These are phyloP conservation scores for Pogonocichla stellata DNA, from an alignment of 2,113 vertebrate species.

Conservation along the genomic window DNA sequence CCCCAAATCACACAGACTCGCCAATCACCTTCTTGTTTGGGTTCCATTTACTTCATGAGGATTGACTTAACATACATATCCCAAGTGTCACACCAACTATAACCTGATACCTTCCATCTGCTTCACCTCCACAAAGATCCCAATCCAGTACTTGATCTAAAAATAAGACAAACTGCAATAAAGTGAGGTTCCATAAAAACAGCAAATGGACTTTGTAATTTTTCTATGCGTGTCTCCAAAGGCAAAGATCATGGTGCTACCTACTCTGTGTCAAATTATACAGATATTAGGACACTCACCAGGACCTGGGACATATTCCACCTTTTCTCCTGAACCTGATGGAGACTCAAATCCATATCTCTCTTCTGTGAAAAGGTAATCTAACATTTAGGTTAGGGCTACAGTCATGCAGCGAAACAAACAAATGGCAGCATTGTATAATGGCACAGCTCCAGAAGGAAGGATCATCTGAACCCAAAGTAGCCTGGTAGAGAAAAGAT, in stretches of 20 bases:
- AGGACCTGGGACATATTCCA: not conserved
- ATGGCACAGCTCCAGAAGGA: not conserved
- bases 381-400: not conserved
- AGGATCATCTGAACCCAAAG: not conserved
- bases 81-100: not conserved
- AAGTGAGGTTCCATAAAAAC: not conserved
- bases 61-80: not conserved
- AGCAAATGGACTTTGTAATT: not conserved
- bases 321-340: not conserved
- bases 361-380: not conserved
- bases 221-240: not conserved
- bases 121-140: not conserved
- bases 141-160: not conserved
- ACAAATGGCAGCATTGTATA: not conserved
- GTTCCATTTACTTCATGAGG: not conserved
- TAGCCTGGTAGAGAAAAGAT: not conserved
- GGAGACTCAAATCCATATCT: not conserved
- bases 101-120: not conserved
- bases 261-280: not conserved
- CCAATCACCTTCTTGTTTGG: not conserved
- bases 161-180: not conserved
- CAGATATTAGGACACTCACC: not conserved
- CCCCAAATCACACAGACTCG: accelerated
- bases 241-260: not conserved
- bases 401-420: accelerated